Evolutionary conservation across 2,113 vertebrate species (phyloP).

Genomic region (Ornithorhynchus anatinus): DNA sequence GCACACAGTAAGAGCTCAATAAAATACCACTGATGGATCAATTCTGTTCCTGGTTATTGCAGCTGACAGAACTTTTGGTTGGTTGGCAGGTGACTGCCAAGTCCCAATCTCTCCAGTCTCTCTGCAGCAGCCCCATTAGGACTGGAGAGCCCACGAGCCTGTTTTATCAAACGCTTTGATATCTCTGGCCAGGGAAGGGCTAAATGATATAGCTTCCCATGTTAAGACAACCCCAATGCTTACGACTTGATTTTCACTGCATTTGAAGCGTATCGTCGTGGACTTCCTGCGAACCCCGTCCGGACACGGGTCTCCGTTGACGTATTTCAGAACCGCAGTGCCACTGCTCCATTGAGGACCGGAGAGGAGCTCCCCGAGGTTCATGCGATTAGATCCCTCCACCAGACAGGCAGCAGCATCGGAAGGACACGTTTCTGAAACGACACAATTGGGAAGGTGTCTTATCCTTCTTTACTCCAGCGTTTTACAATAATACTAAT

Average conservation of each 20-base stretch:
- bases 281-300: constrained; percentile 73
- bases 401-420: constrained; percentile 82
- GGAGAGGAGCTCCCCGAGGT: constrained; percentile 79
- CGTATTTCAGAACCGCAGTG: constrained; percentile 76
- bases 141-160: no score
- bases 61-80: no score
- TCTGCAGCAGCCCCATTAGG: no score
- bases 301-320: constrained; percentile 79
- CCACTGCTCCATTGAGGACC: constrained; percentile 71
- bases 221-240: constrained; percentile 24
- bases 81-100: no score
- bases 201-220: no score
- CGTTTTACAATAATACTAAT: background rate
- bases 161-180: no score
- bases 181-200: no score
- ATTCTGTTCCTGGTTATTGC: no score
- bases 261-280: constrained; percentile 85
- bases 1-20: no score
- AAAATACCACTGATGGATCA: no score
- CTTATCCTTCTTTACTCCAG: background rate
- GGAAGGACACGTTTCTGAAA: constrained; percentile 77
- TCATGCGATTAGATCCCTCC: constrained; percentile 72
- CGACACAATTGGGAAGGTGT: rapidly evolving
- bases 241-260: constrained; percentile 82
- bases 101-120: no score